Conservation (phyloP, 2,113 vertebrate species). For the Arenaria interpres region DNA sequence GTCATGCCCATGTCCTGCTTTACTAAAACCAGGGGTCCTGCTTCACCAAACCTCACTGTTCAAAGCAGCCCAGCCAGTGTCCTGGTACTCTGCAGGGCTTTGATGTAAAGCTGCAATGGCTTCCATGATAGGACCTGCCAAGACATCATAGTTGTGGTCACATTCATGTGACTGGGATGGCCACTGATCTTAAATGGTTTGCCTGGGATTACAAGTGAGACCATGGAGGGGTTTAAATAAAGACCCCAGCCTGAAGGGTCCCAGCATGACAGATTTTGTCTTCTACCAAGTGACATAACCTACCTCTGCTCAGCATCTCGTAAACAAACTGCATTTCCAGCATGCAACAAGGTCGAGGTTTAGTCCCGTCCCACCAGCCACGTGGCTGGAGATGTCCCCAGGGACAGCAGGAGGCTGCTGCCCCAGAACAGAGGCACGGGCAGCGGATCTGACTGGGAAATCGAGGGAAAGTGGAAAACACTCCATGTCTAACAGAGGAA, state of each 20-base stretch:
- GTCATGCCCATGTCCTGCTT: background rate
- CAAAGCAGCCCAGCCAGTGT: background rate
- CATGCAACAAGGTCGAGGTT: background rate
- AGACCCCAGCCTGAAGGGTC: background rate
- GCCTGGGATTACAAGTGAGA: background rate
- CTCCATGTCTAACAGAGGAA: background rate
- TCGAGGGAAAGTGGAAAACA: background rate
- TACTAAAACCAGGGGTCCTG: background rate
- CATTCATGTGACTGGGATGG: rapidly evolving
- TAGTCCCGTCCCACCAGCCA: rapidly evolving
- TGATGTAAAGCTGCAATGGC: background rate
- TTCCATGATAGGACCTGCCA: background rate
- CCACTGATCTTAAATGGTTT: background rate
- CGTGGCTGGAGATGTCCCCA: rapidly evolving
- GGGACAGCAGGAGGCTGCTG: background rate
- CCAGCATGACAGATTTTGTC: background rate
- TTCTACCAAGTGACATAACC: background rate
- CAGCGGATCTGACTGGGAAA: background rate
- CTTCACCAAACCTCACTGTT: background rate
- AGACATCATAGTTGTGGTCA: background rate
- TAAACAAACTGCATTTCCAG: background rate
- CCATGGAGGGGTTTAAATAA: background rate
- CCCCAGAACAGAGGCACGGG: background rate
- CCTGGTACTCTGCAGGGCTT: background rate
- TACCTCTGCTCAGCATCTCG: background rate